A percentile compares a stretch with the other conserved stretches of the same genome.
These are phyloP conservation scores for Drosophila orosa DNA, from an alignment of 1,140 invertebrate genomes.

Conservation along the genomic window DNA sequence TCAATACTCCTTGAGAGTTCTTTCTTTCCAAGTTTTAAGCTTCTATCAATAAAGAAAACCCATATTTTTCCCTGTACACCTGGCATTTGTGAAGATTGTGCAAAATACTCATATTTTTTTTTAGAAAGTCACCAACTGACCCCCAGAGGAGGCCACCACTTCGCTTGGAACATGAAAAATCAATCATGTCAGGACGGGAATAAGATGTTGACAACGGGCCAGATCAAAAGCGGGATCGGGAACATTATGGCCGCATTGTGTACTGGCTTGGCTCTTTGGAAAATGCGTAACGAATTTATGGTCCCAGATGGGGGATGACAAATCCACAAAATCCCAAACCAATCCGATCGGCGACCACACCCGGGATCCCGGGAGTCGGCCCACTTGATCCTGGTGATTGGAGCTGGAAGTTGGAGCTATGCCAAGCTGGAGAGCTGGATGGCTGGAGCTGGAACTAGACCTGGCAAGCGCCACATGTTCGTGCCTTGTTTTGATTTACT, in stretches of 20 bases:
- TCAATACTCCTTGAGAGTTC: not conserved
- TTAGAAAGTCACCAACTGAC: slow-evolving; percentile 64
- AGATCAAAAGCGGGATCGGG: slow-evolving; percentile 61
- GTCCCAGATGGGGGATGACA: slow-evolving; percentile 63
- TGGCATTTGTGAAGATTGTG: slow-evolving; percentile 23
- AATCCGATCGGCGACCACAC: slow-evolving; percentile 64
- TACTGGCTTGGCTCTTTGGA: slow-evolving; percentile 6
- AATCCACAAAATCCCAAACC: slow-evolving; percentile 58
- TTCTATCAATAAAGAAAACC: not conserved
- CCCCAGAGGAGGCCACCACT: slow-evolving; percentile 24
- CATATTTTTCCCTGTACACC: not conserved
- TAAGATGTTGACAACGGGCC: slow-evolving; percentile 74
- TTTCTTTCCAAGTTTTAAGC: not conserved
- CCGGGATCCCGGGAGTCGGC: slow-evolving; percentile 50
- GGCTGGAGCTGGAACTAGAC: slow-evolving; percentile 7
- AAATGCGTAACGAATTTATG: slow-evolving; percentile 77
- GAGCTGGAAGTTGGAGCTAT: slow-evolving; percentile 7
- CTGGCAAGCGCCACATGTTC: slow-evolving; percentile 70
- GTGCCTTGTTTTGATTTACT: slow-evolving; percentile 79
- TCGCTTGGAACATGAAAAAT: slow-evolving; percentile 63
- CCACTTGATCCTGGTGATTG: slow-evolving; percentile 64
- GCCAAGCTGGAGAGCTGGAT: not conserved
- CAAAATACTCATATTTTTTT: slow-evolving; percentile 47
- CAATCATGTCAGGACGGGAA: slow-evolving; percentile 73
- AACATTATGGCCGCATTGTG: slow-evolving; percentile 69